Conservation (phyloP, 1,140 invertebrate genomes). For the Pteromalus puparum region DNA sequence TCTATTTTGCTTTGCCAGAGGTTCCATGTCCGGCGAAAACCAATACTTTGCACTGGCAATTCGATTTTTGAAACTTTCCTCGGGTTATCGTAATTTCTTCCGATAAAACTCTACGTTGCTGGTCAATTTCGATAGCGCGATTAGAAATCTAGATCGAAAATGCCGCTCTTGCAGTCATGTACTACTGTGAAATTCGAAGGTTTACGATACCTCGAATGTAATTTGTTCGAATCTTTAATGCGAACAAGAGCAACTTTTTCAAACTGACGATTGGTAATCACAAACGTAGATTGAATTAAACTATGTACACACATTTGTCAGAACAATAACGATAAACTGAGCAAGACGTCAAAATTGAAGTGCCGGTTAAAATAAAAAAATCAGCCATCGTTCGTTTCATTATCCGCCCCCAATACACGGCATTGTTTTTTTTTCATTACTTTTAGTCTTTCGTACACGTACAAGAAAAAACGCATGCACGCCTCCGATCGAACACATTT, state of each 20-base stretch:
- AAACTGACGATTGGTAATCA: not conserved
- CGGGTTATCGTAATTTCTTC: not conserved
- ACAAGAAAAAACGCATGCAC: conserved; percentile 51
- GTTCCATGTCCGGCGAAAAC: not conserved
- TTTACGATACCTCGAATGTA: not conserved
- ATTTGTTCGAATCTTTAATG: not conserved
- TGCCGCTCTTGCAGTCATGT: not conserved
- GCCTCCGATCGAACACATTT: conserved; percentile 49
- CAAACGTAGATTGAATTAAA: conserved; percentile 8
- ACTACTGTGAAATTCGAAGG: not conserved
- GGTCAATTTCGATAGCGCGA: not conserved
- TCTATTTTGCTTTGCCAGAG: not conserved
- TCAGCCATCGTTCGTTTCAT: conserved; percentile 64
- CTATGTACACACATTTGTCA: conserved; percentile 42
- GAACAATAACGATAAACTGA: not conserved
- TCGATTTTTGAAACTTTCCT: not conserved
- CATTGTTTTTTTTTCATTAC: conserved; percentile 57
- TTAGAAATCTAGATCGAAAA: not conserved
- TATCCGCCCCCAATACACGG: conserved; percentile 68
- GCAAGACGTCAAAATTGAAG: conserved; percentile 31
- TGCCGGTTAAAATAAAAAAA: conserved; percentile 55
- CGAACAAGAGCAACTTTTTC: not conserved
- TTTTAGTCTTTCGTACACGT: conserved; percentile 41
- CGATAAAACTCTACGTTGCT: conserved; percentile 1
- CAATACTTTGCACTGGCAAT: not conserved